phyloP scores from a whole-genome alignment of 53 echinoderm and acorn worm genomes.

The Henricia sp. region DNA sequence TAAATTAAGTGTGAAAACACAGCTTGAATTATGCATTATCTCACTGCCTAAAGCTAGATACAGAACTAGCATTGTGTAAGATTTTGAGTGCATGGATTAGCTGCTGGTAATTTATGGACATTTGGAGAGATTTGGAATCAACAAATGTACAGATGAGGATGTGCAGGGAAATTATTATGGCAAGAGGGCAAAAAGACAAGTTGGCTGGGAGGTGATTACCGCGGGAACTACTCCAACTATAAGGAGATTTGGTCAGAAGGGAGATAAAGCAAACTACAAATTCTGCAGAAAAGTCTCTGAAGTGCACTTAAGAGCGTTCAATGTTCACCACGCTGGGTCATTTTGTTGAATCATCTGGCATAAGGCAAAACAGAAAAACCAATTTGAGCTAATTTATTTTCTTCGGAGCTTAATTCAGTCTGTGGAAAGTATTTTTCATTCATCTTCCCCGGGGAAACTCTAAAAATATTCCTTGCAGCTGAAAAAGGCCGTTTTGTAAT shows the following conservation, averaged over 20 bases:
- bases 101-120: slow-evolving; percentile 28
- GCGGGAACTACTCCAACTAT: background rate
- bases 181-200: background rate
- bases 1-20: slow-evolving; percentile 2
- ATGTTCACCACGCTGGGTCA: background rate
- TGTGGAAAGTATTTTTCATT: too few relatives aligned
- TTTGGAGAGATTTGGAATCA: background rate
- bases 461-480: too few relatives aligned
- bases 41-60: background rate
- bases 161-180: background rate
- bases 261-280: too few relatives aligned
- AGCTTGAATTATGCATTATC: background rate
- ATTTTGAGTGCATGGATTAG: background rate
- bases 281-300: background rate
- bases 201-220: slow-evolving; percentile 1
- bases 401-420: too few relatives aligned
- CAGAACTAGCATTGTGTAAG: background rate
- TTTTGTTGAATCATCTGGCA: slow-evolving; percentile 19
- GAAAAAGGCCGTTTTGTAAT: too few relatives aligned
- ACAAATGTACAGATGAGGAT: slow-evolving; percentile 30
- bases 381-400: background rate
- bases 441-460: too few relatives aligned
- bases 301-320: slow-evolving; percentile 10
- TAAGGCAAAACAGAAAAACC: background rate
- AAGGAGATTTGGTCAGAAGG: slow-evolving; percentile 3